A percentile compares a stretch with the other conserved stretches of the same genome.
Conservation (phyloP, 2,113 vertebrate species). For the Dissostichus mawsoni region DNA sequence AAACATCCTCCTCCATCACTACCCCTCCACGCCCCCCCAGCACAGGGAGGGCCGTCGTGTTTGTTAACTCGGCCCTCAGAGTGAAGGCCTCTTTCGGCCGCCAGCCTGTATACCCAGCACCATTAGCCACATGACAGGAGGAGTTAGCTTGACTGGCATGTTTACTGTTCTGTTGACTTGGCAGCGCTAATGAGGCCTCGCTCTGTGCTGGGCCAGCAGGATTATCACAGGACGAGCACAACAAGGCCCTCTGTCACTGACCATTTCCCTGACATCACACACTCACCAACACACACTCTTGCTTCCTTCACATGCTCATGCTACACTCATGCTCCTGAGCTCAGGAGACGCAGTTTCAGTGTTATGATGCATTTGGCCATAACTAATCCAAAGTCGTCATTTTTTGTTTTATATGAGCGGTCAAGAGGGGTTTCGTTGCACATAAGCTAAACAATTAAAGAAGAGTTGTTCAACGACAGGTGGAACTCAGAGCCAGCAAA, state of each 20-base stretch:
- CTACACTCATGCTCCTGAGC: neutral
- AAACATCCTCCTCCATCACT: neutral
- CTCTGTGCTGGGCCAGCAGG: slow-evolving; percentile 59
- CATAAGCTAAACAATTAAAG: slow-evolving; percentile 6
- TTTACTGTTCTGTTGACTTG: slow-evolving; percentile 82
- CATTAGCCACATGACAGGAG: slow-evolving; percentile 83
- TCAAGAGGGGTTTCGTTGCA: slow-evolving; percentile 10
- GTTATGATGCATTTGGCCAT: slow-evolving; percentile 1
- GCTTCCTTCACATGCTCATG: slow-evolving; percentile 12
- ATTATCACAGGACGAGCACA: slow-evolving; percentile 73
- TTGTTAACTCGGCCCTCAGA: slow-evolving; percentile 68
- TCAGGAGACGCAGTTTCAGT: slow-evolving; percentile 15
- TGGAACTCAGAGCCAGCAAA: too few species aligned
- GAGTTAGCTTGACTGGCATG: slow-evolving; percentile 84
- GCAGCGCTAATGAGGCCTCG: slow-evolving; percentile 79
- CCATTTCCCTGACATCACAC: slow-evolving; percentile 51
- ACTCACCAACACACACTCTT: neutral
- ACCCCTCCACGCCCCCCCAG: slow-evolving; percentile 9
- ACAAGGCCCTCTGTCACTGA: slow-evolving; percentile 69
- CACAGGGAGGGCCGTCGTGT: slow-evolving; percentile 10
- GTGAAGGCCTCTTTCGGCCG: slow-evolving; percentile 45
- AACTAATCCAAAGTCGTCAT: slow-evolving; percentile 20
- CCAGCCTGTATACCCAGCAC: slow-evolving; percentile 79
- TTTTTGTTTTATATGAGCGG: slow-evolving; percentile 11
- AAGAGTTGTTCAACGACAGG: too few species aligned